A percentile compares a stretch with the other conserved stretches of the same genome.
Conservation (phyloP, 2,113 vertebrate genomes). For the Fregata magnificens region DNA sequence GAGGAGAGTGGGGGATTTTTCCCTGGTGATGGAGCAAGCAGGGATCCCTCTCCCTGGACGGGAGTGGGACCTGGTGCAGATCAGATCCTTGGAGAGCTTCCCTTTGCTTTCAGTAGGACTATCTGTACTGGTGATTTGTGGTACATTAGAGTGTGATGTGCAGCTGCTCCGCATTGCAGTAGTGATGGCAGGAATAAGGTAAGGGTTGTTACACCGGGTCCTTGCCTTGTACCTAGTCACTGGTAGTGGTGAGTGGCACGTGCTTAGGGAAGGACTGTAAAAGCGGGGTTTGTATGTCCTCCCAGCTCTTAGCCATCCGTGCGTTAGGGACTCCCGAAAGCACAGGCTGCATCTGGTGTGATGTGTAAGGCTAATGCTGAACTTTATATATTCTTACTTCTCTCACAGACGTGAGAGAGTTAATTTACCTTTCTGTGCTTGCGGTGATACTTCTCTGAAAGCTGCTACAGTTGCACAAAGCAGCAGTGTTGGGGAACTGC, state of each 20-base stretch:
- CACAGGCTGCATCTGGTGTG: not conserved
- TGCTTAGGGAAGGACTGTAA: accelerated
- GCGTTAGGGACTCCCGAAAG: not conserved
- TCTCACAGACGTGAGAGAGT: not conserved
- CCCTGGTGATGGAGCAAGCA: not conserved
- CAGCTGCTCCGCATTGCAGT: not conserved
- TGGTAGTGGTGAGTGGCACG: not conserved
- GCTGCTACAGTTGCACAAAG: not conserved
- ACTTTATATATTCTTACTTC: not conserved
- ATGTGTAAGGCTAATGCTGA: not conserved
- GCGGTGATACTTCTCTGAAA: not conserved
- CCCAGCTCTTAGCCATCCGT: not conserved
- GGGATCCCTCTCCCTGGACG: not conserved
- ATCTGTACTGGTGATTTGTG: accelerated
- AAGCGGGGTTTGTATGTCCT: accelerated
- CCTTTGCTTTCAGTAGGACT: not conserved
- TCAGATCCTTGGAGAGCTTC: not conserved
- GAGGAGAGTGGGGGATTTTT: not conserved
- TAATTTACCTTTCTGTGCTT: not conserved
- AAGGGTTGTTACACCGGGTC: accelerated
- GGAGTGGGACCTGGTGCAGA: not conserved
- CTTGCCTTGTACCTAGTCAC: not conserved
- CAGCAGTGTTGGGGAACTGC: not conserved
- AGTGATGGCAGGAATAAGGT: not conserved
- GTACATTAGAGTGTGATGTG: accelerated